Conservation (phyloP, 2,888 invertebrate species). For the Dryobotodes eremita region DNA sequence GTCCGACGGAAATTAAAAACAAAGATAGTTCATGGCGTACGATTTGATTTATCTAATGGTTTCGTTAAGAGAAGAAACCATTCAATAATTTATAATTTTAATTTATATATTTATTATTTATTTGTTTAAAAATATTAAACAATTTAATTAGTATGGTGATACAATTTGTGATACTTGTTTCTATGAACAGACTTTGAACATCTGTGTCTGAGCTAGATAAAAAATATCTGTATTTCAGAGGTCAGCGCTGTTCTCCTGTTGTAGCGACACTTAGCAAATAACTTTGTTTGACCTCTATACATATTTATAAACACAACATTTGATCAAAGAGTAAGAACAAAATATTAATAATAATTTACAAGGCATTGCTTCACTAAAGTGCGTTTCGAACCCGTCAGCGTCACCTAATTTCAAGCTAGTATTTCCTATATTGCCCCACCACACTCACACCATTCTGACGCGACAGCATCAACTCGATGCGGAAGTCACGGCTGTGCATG, state of each 20-base stretch:
- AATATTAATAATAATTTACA: background rate
- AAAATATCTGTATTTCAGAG: too few species aligned
- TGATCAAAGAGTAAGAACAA: too few species aligned
- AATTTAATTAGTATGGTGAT: too few species aligned
- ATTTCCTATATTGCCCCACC: slow-evolving; percentile 15
- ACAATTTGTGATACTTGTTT: too few species aligned
- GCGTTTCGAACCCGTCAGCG: background rate
- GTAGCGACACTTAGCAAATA: too few species aligned
- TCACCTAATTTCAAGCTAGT: slow-evolving; percentile 16
- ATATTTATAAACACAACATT: too few species aligned
- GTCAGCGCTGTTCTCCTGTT: too few species aligned
- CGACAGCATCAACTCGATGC: slow-evolving; percentile 30
- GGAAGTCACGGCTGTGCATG: slow-evolving; percentile 45
- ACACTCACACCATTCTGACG: slow-evolving; percentile 18
- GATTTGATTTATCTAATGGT: background rate
- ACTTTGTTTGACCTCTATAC: too few species aligned
- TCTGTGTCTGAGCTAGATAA: too few species aligned
- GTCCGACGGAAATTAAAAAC: background rate
- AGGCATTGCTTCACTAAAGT: background rate
- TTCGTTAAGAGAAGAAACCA: background rate
- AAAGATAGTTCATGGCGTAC: background rate
- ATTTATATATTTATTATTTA: too few species aligned
- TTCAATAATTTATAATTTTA: background rate
- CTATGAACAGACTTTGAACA: too few species aligned
- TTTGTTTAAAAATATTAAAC: too few species aligned